These are phyloP conservation scores for Eupithecia exiguata DNA, from an alignment of 2,888 invertebrate species.

Conservation along the genomic window DNA sequence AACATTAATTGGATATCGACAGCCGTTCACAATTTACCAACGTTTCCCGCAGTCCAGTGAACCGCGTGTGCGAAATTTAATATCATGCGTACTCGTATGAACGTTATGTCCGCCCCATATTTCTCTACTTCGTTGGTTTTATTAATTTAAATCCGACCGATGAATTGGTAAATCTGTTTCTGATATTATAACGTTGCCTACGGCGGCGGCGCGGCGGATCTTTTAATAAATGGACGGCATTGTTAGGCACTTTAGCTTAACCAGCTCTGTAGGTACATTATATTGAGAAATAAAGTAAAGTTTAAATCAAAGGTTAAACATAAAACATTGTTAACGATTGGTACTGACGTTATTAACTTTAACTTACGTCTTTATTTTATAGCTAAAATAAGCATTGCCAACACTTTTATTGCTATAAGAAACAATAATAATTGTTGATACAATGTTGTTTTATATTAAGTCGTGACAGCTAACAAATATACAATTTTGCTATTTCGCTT, in stretches of 20 bases:
- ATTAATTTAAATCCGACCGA: constrained; percentile 51
- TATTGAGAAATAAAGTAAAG: neutral
- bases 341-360: constrained; percentile 4
- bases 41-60: constrained; percentile 52
- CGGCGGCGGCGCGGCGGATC: constrained; percentile 7
- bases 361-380: constrained; percentile 23
- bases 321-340: constrained; percentile 3
- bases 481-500: neutral
- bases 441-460: constrained; percentile 39
- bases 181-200: constrained; percentile 29
- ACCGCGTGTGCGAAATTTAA: constrained; percentile 51
- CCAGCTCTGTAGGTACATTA: neutral
- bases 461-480: constrained; percentile 28
- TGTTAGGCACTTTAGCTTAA: neutral
- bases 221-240: neutral
- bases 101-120: constrained; percentile 46
- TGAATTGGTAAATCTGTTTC: constrained; percentile 37
- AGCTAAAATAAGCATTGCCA: constrained; percentile 24
- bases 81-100: constrained; percentile 46
- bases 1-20: constrained; percentile 60
- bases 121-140: constrained; percentile 44
- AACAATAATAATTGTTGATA: constrained; percentile 27
- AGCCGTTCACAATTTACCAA: constrained; percentile 54
- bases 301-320: neutral
- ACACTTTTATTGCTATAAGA: constrained; percentile 24